Conservation (phyloP, 2,113 vertebrate species). For the Alligator sinensis region DNA sequence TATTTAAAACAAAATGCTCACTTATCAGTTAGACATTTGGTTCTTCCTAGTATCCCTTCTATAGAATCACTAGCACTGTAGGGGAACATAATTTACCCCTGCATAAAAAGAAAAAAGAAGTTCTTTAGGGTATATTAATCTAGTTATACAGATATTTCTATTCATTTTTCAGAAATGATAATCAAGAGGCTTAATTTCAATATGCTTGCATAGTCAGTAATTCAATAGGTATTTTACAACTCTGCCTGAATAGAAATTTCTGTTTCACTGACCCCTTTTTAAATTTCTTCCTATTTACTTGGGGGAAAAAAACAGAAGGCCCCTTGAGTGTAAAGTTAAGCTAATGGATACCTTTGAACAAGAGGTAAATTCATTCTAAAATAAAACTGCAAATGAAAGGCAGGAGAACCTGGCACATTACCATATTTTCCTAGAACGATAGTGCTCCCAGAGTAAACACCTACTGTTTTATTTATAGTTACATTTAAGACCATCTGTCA, state of each 20-base stretch:
- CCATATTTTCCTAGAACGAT: background rate
- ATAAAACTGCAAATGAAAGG: background rate
- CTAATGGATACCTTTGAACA: background rate
- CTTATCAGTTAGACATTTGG: no score
- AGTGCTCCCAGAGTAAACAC: conserved; percentile 47
- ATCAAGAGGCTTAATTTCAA: background rate
- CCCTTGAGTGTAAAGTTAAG: background rate
- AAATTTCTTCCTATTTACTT: background rate
- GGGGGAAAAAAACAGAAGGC: background rate
- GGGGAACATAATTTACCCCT: background rate
- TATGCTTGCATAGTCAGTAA: background rate
- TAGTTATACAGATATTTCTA: background rate
- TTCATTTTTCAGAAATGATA: background rate
- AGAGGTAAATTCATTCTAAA: conserved; percentile 11
- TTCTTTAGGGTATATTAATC: background rate
- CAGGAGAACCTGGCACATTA: conserved; percentile 24
- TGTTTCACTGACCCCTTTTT: background rate
- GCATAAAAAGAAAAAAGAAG: background rate
- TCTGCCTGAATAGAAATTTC: background rate
- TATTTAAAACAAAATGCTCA: background rate
- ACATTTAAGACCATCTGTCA: conserved; percentile 64
- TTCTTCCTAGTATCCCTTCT: no score
- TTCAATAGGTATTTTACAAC: background rate
- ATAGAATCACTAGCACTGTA: background rate
- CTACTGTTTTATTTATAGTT: conserved; percentile 69